Evolutionary conservation across 2,797 vertebrate species (phyloP), one percentile per base, ranked within the genome.

Genomic region (Bradypus variegatus): DNA sequence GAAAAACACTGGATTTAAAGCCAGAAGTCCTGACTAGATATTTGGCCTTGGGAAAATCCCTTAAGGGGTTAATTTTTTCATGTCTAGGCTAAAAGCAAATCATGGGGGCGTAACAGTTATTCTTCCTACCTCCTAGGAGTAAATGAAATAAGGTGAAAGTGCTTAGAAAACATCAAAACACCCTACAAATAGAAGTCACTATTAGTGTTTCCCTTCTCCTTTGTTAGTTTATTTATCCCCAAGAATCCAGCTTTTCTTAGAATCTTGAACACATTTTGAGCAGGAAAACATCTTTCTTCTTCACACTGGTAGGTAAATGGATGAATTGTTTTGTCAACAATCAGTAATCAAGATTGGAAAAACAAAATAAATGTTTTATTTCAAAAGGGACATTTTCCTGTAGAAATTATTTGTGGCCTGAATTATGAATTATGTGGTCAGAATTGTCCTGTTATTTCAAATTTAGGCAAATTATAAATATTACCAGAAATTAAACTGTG

Each of bases 251-350:
- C 98, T 53, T 88, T 98, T 91, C 98, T 98, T 69, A 98, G 96
- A 90, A 97, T 97, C 97, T 98, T 98, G 97, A 98, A 98, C 53
- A 98, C 62, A 96, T 97, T 97, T 94, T 98, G 98, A 60, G 98
- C 98, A 94, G 98, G 98, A 96, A 99, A 99, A 31, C 79, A 96
- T 55, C 97, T 97, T 88, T 98, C 98, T 92, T 98, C 97, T 96
- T 99, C 98, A 98, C 98, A 98, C 96, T 98, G 97, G 91, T 98
- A 97, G 89, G 98, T 98, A 90, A 98, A 96, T 3, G 98, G 98
- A 96, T 98, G 98, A 94, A 98, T 98, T 90, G 99, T 98, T 94
- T 98, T 97, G 93, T 98, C 97, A 21, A 98, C 98, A 91, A 98
- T 98, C 98, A 98, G 95, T 6, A 96, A 94, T 50, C 67, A 95